A percentile compares a stretch with the other conserved stretches of the same genome.
Conservation (phyloP, 2,797 vertebrate genomes). For the Anisognathus igniventris region DNA sequence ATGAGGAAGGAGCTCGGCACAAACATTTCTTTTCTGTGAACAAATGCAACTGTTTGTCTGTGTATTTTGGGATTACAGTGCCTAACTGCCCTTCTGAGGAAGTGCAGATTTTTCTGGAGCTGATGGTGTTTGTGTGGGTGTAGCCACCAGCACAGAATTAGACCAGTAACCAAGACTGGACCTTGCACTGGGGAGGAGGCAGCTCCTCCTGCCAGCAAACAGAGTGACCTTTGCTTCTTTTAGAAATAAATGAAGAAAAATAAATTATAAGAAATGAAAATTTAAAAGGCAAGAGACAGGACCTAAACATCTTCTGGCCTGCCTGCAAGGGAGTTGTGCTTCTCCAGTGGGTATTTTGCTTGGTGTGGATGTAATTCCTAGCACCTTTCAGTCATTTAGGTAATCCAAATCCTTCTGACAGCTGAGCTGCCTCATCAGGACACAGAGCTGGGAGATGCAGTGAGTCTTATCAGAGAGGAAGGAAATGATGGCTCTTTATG, state of each 20-base stretch:
- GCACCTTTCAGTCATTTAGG: rapidly evolving
- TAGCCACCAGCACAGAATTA: neutral
- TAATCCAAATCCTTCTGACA: neutral
- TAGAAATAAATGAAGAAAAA: neutral
- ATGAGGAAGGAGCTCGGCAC: neutral
- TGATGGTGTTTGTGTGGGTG: neutral
- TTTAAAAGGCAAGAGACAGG: neutral
- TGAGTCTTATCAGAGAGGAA: neutral
- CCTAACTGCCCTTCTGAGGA: neutral
- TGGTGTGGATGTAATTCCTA: neutral
- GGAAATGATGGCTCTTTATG: neutral
- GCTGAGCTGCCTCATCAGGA: neutral
- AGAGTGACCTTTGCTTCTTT: neutral
- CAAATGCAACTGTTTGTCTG: neutral
- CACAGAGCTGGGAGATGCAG: neutral
- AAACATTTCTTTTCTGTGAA: neutral
- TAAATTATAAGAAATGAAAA: neutral
- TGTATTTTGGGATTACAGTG: neutral
- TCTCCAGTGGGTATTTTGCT: neutral
- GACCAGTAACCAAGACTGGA: neutral
- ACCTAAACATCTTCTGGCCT: neutral
- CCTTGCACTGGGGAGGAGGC: conserved; percentile 36
- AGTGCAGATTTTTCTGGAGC: neutral
- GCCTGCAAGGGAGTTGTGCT: neutral
- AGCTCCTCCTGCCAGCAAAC: neutral